Base-by-base conservation (phyloP, 1,140 invertebrate species). In the Apis cerana region DNA sequence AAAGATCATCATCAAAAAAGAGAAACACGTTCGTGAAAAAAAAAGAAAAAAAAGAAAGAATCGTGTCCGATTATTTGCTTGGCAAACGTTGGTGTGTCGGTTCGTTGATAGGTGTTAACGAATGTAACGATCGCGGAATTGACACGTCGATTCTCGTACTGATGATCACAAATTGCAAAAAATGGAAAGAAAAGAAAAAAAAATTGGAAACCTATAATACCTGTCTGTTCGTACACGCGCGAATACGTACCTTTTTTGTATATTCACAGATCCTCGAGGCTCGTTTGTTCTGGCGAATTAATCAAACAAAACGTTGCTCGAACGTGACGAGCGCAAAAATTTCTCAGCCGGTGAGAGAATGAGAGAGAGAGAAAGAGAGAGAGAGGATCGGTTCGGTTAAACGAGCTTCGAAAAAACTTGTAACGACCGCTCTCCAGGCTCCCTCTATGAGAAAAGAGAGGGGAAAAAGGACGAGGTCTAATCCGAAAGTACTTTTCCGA, bases 381-480 rank as follows among this genome's bases (percentile, higher is more conserved):
- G 2, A 43, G 27, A 43, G 33, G 50, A 82, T 61, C 78, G 80
- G 85, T 87, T 89, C 82, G 87, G 85, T 86, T 86, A 89, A 89
- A 89, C 84, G 84, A 89, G 84, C 84, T 89, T 89, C 74, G 67
- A 86, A 88, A 74, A 81, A 90, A 78, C 80, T 72, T 80, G 85
- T 80, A 89, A 89, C 83, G 80, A 85, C 65, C 65, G 76, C 23
- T 62, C 33, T 67, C 62, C 27, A 76, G 27, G 48, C 52, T 50
- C 56, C 56, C 27, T 58, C 21, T 43, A 50, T 43, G 75, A 79
- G 76, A 82, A 72, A 71, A 43, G 69, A 27, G 33, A n/a, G 9
- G 23, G 68, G 52, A n/a, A 50, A n/a, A 56, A 54, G 59, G 68
- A 69, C 61, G 33, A 64, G 27, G 72, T 23, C 65, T 23, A 70